Evolutionary conservation across 2,797 vertebrate species (phyloP).

Genomic region (Coluber constrictor): DNA sequence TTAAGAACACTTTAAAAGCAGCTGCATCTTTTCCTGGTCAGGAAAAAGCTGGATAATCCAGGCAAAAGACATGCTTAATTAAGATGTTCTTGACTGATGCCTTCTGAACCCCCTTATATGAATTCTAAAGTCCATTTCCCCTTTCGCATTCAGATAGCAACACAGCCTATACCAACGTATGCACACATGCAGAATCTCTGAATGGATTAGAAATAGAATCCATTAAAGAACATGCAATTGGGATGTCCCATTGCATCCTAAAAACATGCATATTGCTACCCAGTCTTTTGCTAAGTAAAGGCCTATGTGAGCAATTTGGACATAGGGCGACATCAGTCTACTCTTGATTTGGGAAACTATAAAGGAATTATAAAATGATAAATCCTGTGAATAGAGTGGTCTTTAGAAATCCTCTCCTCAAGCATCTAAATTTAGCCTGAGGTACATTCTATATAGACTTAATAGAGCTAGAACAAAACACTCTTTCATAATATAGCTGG

Average conservation of each 20-base stretch:
- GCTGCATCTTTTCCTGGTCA: not conserved
- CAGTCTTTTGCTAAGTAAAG: not conserved
- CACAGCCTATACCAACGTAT: not conserved
- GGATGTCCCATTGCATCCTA: not conserved
- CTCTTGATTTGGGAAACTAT: not conserved
- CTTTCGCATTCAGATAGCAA: not conserved
- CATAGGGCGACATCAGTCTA: not conserved
- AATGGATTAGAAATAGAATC: not conserved
- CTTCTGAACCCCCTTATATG: not conserved
- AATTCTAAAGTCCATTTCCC: not conserved
- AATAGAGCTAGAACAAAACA: not conserved
- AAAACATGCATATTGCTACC: not conserved
- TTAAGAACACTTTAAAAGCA: not conserved
- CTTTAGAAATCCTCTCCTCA: not conserved
- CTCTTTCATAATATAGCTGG: not conserved
- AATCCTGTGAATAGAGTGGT: not conserved
- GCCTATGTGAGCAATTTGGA: not conserved
- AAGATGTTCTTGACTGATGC: not conserved
- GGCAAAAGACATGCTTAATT: not conserved
- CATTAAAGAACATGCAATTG: not conserved
- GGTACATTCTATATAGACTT: not conserved
- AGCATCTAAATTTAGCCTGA: not conserved
- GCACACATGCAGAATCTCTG: not conserved
- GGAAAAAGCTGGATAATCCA: not conserved
- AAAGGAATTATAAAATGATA: not conserved